Base-by-base conservation (phyloP, 1,140 invertebrate genomes). In the Cherax quadricarinatus region DNA sequence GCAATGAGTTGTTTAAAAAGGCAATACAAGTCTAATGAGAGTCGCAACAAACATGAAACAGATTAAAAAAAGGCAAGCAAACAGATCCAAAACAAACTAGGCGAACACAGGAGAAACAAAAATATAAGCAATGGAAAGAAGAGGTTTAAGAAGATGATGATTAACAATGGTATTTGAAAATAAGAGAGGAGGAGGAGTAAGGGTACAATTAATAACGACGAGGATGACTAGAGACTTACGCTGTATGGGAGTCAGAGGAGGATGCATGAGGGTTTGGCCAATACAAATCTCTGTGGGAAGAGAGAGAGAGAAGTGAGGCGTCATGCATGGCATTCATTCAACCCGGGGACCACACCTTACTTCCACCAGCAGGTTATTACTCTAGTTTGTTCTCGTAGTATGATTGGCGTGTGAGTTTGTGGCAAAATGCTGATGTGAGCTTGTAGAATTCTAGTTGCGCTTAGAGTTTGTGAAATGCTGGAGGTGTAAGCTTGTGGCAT, bases 191-290 rank as follows among this genome's bases (percentile, higher is more conserved):
- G 62, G 51, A 60, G 30, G n/a, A 62, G 57, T 6, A 41, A 9
- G 82, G 18, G 60, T n/a, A 60, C 21, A n/a, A 53, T 24, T 16
- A 16, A 16, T 51, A 60, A 60, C 24, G 24, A 16, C 9, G 14
- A 14, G 53, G 4, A 24, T 57, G 57, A 4, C 53, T 57, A 83
- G 88, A 4, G 41, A 89, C 80, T 83, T 82, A 89, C 80, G 81
- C 3, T 73, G 60, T 0, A 89, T 79, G 60, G 57, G 88, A 60
- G 24, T 83, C 80, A 89, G 88, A 89, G 88, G 60, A 84, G 81
- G 48, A 70, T 82, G 81, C 80, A 89, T 75, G 81, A 84, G 81
- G 30, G 79, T 80, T 81, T 80, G 53, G 10, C 78, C 57, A 57
- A 62, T 21, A 48, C 49, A 57, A 75, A 79, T 48, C 78, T 88